Evolutionary conservation across 2,888 invertebrate genomes (phyloP), one percentile per base, ranked within the genome.

Genomic region (Digitonthophagus gazella): DNA sequence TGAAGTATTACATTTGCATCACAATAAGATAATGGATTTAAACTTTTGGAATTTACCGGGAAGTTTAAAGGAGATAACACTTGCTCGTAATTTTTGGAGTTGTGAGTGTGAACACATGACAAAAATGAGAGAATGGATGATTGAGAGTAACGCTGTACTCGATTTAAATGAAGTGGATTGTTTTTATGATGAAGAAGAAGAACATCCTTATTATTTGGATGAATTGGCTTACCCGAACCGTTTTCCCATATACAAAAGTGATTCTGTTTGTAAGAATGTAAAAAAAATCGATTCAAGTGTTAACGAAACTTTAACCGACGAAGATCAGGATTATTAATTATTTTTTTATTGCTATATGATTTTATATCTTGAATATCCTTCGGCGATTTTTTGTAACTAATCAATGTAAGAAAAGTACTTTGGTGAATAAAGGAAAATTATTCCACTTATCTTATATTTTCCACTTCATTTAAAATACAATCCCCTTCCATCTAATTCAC

Each of bases 81-180:
- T 93, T 71, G 86, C 89, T 11, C 87, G 86, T 72, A 94, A 94
- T 80, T 91, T 91, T 67, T 94, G 93, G 93, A 89, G 90, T 66
- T 95, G 94, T 82, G 91, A 93, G 77, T 95, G 94, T 81, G 91
- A 91, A 77, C 93, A 90, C 78, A 88, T 90, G 22, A 90, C 90
- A 79, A 87, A 87, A 81, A 89, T 92, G 77, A 89, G 91, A 74
- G 91, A 92, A 80, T 94, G 92, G 91, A 87, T 91, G 72, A 87
- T 88, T 73, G 85, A 88, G 75, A 88, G 90, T 64, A 88, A 85
- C 72, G 87, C 88, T 67, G 89, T 93, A 67, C 84, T 84, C 68
- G 93, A 93, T 81, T 79, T 87, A 67, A 81, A 86, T 63, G 86
- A 85, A 73, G 85, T 93, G 71, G 87, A 89, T 75, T 93, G 93